A percentile compares a stretch with the other conserved stretches of the same genome.
Evolutionary conservation across 2,888 invertebrate genomes (phyloP).

Genomic region (Amblyjoppa proteus): DNA sequence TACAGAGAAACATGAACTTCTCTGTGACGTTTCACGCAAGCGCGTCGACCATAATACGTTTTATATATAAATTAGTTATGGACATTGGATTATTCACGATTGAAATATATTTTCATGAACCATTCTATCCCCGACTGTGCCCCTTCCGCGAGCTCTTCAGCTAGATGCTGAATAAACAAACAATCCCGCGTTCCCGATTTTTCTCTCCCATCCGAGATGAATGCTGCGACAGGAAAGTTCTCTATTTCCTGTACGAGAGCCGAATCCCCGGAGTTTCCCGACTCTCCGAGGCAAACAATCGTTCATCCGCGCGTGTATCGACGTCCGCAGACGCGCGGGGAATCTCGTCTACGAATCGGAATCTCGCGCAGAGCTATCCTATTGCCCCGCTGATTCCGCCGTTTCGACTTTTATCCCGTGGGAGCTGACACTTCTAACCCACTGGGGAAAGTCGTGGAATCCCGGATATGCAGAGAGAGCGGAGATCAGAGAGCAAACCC

Average conservation of each 20-base stretch:
- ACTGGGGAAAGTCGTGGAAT: conserved; percentile 4
- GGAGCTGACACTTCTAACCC: conserved; percentile 8
- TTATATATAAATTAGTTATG: no score
- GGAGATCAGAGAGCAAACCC: neutral
- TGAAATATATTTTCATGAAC: neutral
- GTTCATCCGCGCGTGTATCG: neutral
- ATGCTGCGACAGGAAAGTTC: neutral
- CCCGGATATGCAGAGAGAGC: neutral
- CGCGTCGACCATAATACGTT: no score
- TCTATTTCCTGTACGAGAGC: neutral
- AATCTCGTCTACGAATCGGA: conserved; percentile 14
- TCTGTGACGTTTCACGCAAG: no score
- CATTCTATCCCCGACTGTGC: neutral
- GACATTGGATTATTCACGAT: neutral
- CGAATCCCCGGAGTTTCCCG: neutral
- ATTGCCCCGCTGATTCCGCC: conserved; percentile 1
- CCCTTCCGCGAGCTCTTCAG: neutral
- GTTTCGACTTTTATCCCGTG: conserved; percentile 17
- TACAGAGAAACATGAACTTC: no score
- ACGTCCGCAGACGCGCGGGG: neutral
- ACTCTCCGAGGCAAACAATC: conserved; percentile 13
- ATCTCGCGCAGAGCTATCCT: neutral
- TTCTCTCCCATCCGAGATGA: neutral
- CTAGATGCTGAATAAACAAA: conserved; percentile 1
- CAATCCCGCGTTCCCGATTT: neutral